Base-by-base conservation (phyloP, 2,797 vertebrate genomes). In the Semaprochilodus insignis region DNA sequence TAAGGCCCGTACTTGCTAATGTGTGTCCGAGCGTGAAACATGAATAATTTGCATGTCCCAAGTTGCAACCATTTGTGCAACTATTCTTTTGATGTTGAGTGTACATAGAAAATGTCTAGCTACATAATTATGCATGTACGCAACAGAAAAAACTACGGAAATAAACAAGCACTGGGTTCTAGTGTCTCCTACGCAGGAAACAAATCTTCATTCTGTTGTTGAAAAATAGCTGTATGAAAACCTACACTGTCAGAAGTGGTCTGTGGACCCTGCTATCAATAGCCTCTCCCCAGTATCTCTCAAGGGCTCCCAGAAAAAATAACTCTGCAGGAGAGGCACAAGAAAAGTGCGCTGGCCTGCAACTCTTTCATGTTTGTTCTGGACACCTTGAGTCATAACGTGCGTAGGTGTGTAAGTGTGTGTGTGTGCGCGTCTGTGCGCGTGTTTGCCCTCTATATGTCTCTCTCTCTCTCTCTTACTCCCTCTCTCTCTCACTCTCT, bases 281-380 rank as follows among this genome's bases (percentile, higher is more conserved):
- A 57, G 72, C 84, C 34, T 21, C 34, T 81, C 34, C 83, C 57
- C 27, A 74, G 72, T 16, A 1, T 36, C 11, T 55, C 52, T 57
- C 17, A 36, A 57, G 55, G 72, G 31, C 27, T 3, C 8, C 54
- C 5, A 69, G 36, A 69, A 69, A 59, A 48, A 69, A 69, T 44
- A 74, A 59, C 19, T 36, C 72, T 55, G 71, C 52, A 74, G 52
- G 27, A 55, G 71, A 55, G 52, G 69, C 44, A 71, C 23, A 54
- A 31, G n/a, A 19, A 72, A 72, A 54, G 36, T n/a, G 21, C 21
- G 2, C 66, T 69, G 66, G 36, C 36, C 36, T 14, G 40, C 40
- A 69, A 69, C 19, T 69, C 66, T 69, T 69, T 69, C 36, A 69
- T 69, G 36, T 40, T 13, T 67, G 31, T 44, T 10, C 66, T 69